These are phyloP conservation scores for Drosophila repletoides DNA, from an alignment of 1,140 invertebrate species.

Conservation along the genomic window DNA sequence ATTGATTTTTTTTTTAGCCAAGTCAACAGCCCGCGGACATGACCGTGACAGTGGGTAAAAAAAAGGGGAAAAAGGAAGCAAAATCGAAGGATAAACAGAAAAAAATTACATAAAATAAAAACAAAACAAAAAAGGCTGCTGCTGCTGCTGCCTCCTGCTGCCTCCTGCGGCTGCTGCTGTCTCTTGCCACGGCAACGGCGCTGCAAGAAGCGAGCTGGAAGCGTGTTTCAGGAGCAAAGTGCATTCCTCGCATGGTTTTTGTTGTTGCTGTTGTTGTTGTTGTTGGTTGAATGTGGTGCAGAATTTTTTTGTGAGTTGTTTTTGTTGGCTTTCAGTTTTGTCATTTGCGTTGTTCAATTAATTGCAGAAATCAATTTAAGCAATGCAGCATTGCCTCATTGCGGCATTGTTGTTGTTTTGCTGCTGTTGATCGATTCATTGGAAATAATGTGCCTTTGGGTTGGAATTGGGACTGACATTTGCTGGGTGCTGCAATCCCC, in stretches of 20 bases:
- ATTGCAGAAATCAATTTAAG: conserved; percentile 82
- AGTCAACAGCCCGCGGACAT: conserved; percentile 45
- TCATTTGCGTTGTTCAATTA: conserved; percentile 81
- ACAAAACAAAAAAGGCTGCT: background rate
- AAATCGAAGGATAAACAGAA: conserved; percentile 20
- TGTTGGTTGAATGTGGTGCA: no score
- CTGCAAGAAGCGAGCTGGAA: conserved; percentile 54
- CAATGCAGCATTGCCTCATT: conserved; percentile 77
- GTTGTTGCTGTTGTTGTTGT: conserved; percentile 9
- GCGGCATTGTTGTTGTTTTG: conserved; percentile 52
- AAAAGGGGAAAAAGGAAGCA: background rate
- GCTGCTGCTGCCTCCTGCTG: background rate
- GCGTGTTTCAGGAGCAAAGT: conserved; percentile 67
- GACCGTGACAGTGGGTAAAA: conserved; percentile 52
- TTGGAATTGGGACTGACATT: conserved; percentile 56
- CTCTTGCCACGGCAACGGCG: background rate
- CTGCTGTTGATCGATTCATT: conserved; percentile 68
- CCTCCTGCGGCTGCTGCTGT: background rate
- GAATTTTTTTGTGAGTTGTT: conserved; percentile 10
- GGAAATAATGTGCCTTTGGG: conserved; percentile 68
- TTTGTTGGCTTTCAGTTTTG: conserved; percentile 57
- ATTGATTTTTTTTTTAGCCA: background rate
- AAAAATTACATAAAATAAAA: background rate
- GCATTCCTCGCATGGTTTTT: conserved; percentile 51
- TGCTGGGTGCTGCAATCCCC: conserved; percentile 38